Evolutionary conservation across 2,888 invertebrate genomes (phyloP).

Genomic region (Microplitis manilae): DNA sequence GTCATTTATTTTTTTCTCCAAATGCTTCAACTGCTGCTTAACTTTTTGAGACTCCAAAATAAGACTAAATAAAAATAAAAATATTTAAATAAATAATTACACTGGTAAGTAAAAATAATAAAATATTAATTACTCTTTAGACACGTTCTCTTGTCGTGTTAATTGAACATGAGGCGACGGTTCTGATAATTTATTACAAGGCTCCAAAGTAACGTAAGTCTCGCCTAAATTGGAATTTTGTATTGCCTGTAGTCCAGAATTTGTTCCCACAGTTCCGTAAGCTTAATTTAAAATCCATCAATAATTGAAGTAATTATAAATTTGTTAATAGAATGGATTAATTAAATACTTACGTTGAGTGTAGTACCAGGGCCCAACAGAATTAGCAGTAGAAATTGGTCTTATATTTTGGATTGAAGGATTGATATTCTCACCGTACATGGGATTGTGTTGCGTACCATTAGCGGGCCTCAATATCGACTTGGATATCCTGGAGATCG

Average conservation of each 20-base stretch:
- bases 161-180: conserved; percentile 64
- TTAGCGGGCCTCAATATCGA: conserved; percentile 62
- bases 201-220: conserved; percentile 72
- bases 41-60: conserved; percentile 77
- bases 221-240: conserved; percentile 69
- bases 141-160: conserved; percentile 65
- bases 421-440: conserved; percentile 66
- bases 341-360: conserved; percentile 64
- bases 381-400: conserved; percentile 73
- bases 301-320: background rate
- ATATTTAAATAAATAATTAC: conserved; percentile 5
- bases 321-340: background rate
- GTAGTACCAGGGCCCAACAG: conserved; percentile 73
- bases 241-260: conserved; percentile 62
- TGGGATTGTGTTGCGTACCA: conserved; percentile 60
- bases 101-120: conserved; percentile 15
- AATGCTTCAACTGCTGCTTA: conserved; percentile 75
- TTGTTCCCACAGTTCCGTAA: conserved; percentile 62
- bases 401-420: conserved; percentile 67
- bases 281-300: conserved; percentile 54
- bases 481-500: conserved; percentile 75
- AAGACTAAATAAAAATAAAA: conserved; percentile 62
- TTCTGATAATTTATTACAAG: conserved; percentile 65
- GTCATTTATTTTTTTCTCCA: conserved; percentile 78
- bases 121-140: conserved; percentile 66